Conservation (phyloP, 1,140 invertebrate genomes). For the Atopsyche davidsoni region DNA sequence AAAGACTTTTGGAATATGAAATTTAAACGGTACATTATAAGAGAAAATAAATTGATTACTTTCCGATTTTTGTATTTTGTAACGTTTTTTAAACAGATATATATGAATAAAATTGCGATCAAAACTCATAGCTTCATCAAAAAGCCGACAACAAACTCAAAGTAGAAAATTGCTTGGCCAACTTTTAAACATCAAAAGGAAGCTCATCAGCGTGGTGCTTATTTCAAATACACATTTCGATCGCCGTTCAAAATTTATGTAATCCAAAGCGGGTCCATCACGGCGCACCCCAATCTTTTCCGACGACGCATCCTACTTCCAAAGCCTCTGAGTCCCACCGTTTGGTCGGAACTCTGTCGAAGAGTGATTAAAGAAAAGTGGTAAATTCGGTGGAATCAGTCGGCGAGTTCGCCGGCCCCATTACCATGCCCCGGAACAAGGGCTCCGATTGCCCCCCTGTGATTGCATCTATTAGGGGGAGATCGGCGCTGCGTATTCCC, state of each 20-base stretch:
- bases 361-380: constrained; percentile 26
- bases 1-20: no score
- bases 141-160: no score
- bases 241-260: neutral
- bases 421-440: constrained; percentile 17
- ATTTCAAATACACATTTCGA: neutral
- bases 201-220: neutral
- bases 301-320: constrained; percentile 6
- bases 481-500: no score
- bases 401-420: constrained; percentile 6
- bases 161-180: no score
- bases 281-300: constrained; percentile 8
- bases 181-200: no score
- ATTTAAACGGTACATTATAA: no score
- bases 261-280: neutral
- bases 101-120: no score
- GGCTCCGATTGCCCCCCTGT: constrained; percentile 1
- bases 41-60: no score
- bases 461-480: constrained; percentile 27
- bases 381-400: constrained; percentile 11
- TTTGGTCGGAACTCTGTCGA: constrained; percentile 13
- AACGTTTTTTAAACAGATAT: no score
- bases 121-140: no score
- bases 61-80: no score
- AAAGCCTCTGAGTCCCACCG: constrained; percentile 9